A percentile compares a stretch with the other conserved stretches of the same genome.
phyloP scores from a whole-genome alignment of 1,140 invertebrate genomes.

The Drosophila subobscura region DNA sequence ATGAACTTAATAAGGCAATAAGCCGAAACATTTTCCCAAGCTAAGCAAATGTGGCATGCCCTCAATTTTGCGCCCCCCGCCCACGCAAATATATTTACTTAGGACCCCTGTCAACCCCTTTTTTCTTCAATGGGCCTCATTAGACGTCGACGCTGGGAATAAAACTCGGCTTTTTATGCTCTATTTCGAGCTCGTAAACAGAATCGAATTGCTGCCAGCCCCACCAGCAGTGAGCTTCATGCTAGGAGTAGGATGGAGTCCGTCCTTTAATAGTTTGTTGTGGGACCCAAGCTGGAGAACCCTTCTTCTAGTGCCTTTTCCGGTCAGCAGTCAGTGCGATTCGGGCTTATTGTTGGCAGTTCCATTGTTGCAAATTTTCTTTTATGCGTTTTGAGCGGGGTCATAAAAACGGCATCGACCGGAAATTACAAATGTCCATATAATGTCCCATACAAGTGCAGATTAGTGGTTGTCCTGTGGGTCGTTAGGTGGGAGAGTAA shows the following conservation, averaged over 20 bases:
- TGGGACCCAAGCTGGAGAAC: slow-evolving; percentile 31
- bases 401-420: slow-evolving; percentile 77
- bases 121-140: slow-evolving; percentile 57
- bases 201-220: slow-evolving; percentile 59
- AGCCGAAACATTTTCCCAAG: slow-evolving; percentile 59
- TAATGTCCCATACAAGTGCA: slow-evolving; percentile 78
- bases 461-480: slow-evolving; percentile 80
- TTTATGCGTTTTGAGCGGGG: slow-evolving; percentile 69
- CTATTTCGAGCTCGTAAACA: slow-evolving; percentile 65
- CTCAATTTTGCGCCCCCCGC: background rate
- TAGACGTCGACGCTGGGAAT: slow-evolving; percentile 63
- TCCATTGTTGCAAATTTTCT: slow-evolving; percentile 74
- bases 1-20: slow-evolving; percentile 77
- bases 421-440: slow-evolving; percentile 82
- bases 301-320: slow-evolving; percentile 12
- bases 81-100: slow-evolving; percentile 24
- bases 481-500: slow-evolving; percentile 36
- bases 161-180: slow-evolving; percentile 78
- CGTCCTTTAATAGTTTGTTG: slow-evolving; percentile 77
- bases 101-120: slow-evolving; percentile 51
- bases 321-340: slow-evolving; percentile 33
- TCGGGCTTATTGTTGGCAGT: slow-evolving; percentile 54
- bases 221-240: slow-evolving; percentile 8
- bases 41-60: slow-evolving; percentile 35
- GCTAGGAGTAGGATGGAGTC: slow-evolving; percentile 3